phyloP scores from a whole-genome alignment of 1,140 invertebrate species.

The Euwallacea fornicatus region DNA sequence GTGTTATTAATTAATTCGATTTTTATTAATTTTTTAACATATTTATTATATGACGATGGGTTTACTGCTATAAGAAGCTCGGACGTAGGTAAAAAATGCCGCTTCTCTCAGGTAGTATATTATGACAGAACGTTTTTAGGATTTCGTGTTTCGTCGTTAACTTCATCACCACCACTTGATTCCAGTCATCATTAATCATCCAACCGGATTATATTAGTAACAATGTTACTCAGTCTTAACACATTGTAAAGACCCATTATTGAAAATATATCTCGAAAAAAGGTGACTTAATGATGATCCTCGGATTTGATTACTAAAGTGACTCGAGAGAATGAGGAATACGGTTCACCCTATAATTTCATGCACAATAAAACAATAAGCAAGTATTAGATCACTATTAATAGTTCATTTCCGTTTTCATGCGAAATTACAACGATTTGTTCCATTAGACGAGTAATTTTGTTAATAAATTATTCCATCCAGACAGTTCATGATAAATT shows the following conservation, averaged over 20 bases:
- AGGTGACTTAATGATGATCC: too few species aligned
- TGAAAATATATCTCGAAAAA: too few species aligned
- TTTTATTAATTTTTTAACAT: slow-evolving; percentile 16
- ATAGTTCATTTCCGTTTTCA: slow-evolving; percentile 32
- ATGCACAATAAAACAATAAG: too few species aligned
- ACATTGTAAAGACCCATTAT: too few species aligned
- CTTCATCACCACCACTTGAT: too few species aligned
- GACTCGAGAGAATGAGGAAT: too few species aligned
- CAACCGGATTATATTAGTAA: too few species aligned
- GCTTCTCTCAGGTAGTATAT: slow-evolving; percentile 15
- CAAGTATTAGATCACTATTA: neutral
- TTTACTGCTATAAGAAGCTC: slow-evolving; percentile 26
- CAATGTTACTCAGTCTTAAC: too few species aligned
- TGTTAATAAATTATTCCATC: slow-evolving; percentile 27
- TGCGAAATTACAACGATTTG: slow-evolving; percentile 34
- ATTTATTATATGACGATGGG: slow-evolving; percentile 7
- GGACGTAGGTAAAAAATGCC: slow-evolving; percentile 26
- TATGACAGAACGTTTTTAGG: neutral
- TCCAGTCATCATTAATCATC: too few species aligned
- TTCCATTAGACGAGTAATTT: slow-evolving; percentile 17
- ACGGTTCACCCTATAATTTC: too few species aligned
- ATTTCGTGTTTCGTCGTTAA: too few species aligned
- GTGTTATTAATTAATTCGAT: slow-evolving; percentile 34
- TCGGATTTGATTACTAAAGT: too few species aligned
- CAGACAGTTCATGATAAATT: slow-evolving; percentile 26